These are phyloP conservation scores for Catharus bicknelli DNA, from an alignment of 2,113 vertebrate species.

Conservation along the genomic window DNA sequence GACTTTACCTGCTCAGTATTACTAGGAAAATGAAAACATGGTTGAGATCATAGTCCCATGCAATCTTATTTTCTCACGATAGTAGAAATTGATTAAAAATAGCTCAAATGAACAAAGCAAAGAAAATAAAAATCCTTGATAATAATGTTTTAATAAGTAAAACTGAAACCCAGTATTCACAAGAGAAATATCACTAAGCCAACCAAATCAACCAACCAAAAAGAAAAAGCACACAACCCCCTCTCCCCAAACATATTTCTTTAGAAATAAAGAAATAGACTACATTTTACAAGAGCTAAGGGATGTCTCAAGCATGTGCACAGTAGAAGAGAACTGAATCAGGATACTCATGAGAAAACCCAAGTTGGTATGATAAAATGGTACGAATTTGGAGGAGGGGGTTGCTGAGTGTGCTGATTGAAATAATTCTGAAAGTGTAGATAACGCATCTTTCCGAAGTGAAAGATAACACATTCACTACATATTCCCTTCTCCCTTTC, in stretches of 20 bases:
- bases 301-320: neutral
- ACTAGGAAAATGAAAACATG: neutral
- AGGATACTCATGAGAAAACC: neutral
- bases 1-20: neutral
- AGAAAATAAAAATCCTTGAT: neutral
- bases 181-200: too few relatives aligned
- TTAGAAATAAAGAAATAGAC: neutral
- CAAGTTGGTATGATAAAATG: neutral
- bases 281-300: neutral
- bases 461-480: neutral
- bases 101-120: neutral
- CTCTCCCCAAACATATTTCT: accelerated
- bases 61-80: neutral
- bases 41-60: neutral
- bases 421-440: neutral
- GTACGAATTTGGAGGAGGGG: neutral
- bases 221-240: accelerated
- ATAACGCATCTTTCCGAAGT: too few relatives aligned
- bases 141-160: neutral
- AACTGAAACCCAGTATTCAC: too few relatives aligned
- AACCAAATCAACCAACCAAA: neutral
- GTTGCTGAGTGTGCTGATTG: neutral
- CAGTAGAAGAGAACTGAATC: neutral
- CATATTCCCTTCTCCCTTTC: neutral
- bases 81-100: neutral